phyloP scores from a whole-genome alignment of 1,140 invertebrate genomes.

The Parapsyche elsis region DNA sequence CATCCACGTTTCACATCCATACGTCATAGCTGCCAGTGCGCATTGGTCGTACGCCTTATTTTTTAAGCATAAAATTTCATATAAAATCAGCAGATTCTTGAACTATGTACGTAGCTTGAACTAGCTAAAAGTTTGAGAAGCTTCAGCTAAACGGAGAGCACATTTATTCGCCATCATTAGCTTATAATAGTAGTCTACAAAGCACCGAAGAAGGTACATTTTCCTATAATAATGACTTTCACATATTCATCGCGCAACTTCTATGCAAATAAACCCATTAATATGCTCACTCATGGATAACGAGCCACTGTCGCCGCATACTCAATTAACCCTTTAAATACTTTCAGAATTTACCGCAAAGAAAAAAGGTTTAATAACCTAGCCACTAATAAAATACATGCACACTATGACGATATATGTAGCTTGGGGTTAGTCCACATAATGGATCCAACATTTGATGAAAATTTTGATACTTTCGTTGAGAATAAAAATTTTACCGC shows the following conservation, averaged over 20 bases:
- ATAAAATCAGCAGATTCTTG: not conserved
- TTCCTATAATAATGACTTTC: conserved; percentile 28
- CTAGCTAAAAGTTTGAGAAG: not conserved
- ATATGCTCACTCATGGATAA: conserved; percentile 43
- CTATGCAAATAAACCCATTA: conserved; percentile 38
- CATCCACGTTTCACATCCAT: too few relatives aligned
- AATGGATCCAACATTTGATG: too few relatives aligned
- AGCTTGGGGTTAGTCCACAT: too few relatives aligned
- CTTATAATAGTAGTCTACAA: not conserved
- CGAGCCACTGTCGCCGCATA: conserved; percentile 5
- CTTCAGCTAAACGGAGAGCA: not conserved
- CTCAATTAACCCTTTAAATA: conserved; percentile 19
- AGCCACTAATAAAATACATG: not conserved
- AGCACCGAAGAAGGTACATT: not conserved
- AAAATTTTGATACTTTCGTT: too few relatives aligned
- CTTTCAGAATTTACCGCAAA: not conserved
- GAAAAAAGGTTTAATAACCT: not conserved
- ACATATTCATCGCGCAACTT: conserved; percentile 43
- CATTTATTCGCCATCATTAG: conserved; percentile 27
- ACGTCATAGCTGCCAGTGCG: too few relatives aligned
- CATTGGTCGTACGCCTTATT: too few relatives aligned
- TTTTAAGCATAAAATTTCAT: not conserved
- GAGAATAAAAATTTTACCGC: too few relatives aligned
- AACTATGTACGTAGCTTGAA: too few relatives aligned
- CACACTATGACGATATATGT: not conserved